These are phyloP conservation scores for Enteromius unitaeniatus DNA, from an alignment of 2,797 vertebrate genomes.

Conservation along the genomic window DNA sequence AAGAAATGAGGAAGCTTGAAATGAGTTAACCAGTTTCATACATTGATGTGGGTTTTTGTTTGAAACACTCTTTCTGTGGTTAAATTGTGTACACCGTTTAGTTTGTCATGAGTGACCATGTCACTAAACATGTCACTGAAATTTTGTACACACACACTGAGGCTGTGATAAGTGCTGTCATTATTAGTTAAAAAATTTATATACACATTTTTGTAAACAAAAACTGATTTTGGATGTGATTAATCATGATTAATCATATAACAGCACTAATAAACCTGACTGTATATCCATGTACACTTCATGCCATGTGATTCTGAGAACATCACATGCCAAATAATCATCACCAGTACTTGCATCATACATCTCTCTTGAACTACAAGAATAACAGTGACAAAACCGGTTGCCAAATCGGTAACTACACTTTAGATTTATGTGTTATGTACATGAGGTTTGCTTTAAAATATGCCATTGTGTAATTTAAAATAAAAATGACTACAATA, in stretches of 20 bases:
- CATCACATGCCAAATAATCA: background rate
- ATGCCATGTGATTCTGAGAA: background rate
- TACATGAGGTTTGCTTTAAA: background rate
- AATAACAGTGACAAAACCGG: background rate
- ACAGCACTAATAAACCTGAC: background rate
- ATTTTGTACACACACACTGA: background rate
- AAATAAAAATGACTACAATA: background rate
- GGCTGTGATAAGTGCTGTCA: background rate
- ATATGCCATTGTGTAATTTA: background rate
- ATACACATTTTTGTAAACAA: too few species aligned
- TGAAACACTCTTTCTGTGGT: background rate
- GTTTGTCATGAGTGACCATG: background rate
- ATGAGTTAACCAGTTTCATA: background rate
- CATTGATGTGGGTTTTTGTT: background rate
- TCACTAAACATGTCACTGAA: background rate
- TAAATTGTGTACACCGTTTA: background rate
- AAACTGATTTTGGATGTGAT: too few species aligned
- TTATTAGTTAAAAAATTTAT: background rate
- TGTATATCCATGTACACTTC: background rate
- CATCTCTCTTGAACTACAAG: background rate
- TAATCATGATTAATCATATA: too few species aligned
- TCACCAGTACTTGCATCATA: background rate
- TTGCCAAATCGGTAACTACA: background rate
- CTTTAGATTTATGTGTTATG: background rate
- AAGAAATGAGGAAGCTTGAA: conserved; percentile 10